Evolutionary conservation across 92 coral and sea anemone genomes (phyloP), one percentile per base, ranked within the genome.

Genomic region (Bergia sp.): DNA sequence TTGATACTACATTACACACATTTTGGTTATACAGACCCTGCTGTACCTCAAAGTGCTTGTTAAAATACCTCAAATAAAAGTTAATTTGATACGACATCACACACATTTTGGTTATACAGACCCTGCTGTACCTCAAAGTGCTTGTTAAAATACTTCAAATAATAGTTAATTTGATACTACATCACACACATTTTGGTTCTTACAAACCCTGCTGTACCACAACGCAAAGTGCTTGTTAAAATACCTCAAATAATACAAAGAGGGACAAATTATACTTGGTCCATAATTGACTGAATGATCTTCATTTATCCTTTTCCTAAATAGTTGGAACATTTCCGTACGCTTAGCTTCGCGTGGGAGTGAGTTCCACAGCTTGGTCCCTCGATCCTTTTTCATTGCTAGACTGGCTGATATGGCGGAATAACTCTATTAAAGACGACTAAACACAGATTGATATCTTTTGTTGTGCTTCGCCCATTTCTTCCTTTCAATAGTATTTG

Each of bases 401-500:
- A 37, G 42, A 4, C 38, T 7, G 1, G 77, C 38, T 29, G 41
- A 23, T 8, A 20, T 15, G 29, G 13, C 23, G 4, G 47, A 20
- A 44, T 76, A 76, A 41, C 29, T 74, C 45, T 76, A 76, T 49
- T 10, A 13, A 55, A 21, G 21, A 1, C 3, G 79, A 49, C 80
- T 89, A 55, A 91, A 89, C 3, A 91, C 85, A 50, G 91, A 37
- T 10, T 81, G 74, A 47, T 79, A 80, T 81, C 75, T 91, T 29
- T 69, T 74, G 73, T 74, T 64, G 45, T 80, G 80, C 77, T 85
- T 91, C 0, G 94, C 94, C 94, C 94, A 91, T 43, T 75, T 61
- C 76, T 74, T 89, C 42, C 94, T 91, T 39, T 67, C 82, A 43
- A 15, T 53, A 13, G 57, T 80, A 64, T 21, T 64, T 77, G 72